A percentile compares a stretch with the other conserved stretches of the same genome.
Evolutionary conservation across 2,888 invertebrate genomes (phyloP).

Genomic region (Eilema depressum): DNA sequence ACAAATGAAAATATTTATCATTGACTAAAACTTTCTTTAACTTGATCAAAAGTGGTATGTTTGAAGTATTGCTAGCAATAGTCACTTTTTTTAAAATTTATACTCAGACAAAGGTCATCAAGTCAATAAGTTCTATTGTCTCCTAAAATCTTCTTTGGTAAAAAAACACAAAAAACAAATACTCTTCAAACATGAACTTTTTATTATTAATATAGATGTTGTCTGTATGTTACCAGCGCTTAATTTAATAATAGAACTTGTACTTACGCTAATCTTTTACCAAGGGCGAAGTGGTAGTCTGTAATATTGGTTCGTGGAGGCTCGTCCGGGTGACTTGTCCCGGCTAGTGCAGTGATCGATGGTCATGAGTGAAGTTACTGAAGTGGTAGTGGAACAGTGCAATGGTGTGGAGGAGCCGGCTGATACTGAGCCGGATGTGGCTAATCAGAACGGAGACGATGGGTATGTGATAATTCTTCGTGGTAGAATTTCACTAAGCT

Average conservation of each 20-base stretch:
- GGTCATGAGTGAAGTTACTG: slow-evolving; percentile 77
- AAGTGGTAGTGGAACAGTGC: slow-evolving; percentile 77
- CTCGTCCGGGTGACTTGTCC: slow-evolving; percentile 66
- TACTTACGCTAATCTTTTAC: slow-evolving; percentile 83
- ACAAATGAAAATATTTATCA: neutral
- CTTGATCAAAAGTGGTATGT: neutral
- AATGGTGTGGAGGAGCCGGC: slow-evolving; percentile 74
- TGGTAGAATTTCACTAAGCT: slow-evolving; percentile 25
- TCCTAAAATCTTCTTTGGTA: neutral
- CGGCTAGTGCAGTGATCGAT: slow-evolving; percentile 53
- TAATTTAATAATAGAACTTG: slow-evolving; percentile 85
- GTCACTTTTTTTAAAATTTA: neutral
- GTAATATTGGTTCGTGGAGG: slow-evolving; percentile 67
- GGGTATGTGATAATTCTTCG: slow-evolving; percentile 62
- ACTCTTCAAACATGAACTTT: slow-evolving; percentile 17
- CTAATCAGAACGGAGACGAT: slow-evolving; percentile 70
- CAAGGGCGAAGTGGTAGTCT: slow-evolving; percentile 83
- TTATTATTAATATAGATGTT: slow-evolving; percentile 49
- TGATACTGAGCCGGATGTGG: slow-evolving; percentile 57
- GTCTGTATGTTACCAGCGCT: slow-evolving; percentile 80
- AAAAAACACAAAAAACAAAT: slow-evolving; percentile 22
- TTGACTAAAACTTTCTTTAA: neutral
- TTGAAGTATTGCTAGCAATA: neutral
- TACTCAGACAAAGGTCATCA: neutral
- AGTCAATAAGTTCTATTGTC: neutral